These are phyloP conservation scores for Odontocerum albicorne DNA, from an alignment of 2,888 invertebrate species.

Conservation along the genomic window DNA sequence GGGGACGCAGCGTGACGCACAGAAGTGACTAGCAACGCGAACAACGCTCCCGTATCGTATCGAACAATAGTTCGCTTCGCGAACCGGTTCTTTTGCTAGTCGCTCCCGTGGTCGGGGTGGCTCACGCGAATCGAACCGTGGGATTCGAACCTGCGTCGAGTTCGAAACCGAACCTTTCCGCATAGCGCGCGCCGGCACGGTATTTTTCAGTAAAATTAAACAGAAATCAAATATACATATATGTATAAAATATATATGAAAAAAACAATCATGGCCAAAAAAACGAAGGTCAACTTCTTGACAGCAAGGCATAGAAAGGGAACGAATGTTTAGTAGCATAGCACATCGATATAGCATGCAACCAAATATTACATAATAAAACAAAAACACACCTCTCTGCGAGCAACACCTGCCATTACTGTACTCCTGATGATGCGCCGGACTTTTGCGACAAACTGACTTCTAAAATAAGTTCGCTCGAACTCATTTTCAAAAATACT, in stretches of 20 bases:
- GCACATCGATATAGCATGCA: conserved; percentile 58
- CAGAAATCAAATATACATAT: conserved; percentile 44
- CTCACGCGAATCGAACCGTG: neutral
- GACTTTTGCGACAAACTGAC: too few relatives aligned
- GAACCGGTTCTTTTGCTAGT: too few relatives aligned
- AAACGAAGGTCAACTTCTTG: conserved; percentile 96
- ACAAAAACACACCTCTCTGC: neutral
- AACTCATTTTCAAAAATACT: too few relatives aligned
- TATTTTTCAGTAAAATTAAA: conserved; percentile 22
- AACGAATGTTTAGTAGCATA: conserved; percentile 47
- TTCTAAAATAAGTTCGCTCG: too few relatives aligned
- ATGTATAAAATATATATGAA: conserved; percentile 45
- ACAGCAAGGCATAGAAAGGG: conserved; percentile 61
- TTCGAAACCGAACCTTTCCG: neutral
- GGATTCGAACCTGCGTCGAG: neutral
- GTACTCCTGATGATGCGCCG: too few relatives aligned
- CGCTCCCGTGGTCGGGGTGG: conserved; percentile 5
- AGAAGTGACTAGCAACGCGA: too few relatives aligned
- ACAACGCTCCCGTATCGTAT: too few relatives aligned
- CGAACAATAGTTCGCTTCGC: too few relatives aligned
- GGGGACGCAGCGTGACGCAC: too few relatives aligned
- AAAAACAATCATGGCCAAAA: conserved; percentile 82
- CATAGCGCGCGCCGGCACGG: too few relatives aligned
- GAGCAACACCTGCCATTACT: neutral
- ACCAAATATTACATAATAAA: conserved; percentile 23